Conservation (phyloP, 2,113 vertebrate species). For the Microcebus tavaratra region DNA sequence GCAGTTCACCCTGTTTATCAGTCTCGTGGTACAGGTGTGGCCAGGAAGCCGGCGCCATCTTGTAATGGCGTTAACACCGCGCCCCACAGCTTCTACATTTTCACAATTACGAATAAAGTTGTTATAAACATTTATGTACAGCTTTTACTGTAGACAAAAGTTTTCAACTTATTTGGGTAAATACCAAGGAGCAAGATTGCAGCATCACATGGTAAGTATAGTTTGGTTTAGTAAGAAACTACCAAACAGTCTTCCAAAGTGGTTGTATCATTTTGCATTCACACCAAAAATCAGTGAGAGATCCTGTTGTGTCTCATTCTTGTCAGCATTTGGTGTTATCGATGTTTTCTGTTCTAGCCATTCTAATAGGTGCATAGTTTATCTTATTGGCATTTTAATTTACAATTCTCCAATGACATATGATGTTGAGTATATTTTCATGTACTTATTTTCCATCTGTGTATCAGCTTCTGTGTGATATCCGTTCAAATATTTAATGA, state of each 20-base stretch:
- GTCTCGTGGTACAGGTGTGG: too few species aligned
- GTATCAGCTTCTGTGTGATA: background rate
- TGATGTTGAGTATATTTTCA: background rate
- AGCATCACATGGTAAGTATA: background rate
- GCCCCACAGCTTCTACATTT: too few species aligned
- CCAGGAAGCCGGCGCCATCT: too few species aligned
- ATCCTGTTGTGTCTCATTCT: background rate
- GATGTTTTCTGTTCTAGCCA: background rate
- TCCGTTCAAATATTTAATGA: background rate
- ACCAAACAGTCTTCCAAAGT: background rate
- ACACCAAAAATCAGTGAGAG: background rate
- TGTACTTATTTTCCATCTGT: background rate
- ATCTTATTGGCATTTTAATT: background rate
- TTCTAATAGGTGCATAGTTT: background rate
- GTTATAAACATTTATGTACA: background rate
- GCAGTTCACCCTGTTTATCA: too few species aligned
- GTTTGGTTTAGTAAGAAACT: background rate
- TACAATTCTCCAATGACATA: background rate
- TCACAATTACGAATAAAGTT: background rate
- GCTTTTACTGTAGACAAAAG: background rate
- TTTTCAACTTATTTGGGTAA: background rate
- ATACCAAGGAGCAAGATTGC: background rate
- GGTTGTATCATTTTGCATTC: background rate
- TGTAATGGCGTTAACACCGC: too few species aligned
- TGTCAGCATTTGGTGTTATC: background rate